Conservation (phyloP, 2,888 invertebrate genomes). For the Autographa pulchrina region DNA sequence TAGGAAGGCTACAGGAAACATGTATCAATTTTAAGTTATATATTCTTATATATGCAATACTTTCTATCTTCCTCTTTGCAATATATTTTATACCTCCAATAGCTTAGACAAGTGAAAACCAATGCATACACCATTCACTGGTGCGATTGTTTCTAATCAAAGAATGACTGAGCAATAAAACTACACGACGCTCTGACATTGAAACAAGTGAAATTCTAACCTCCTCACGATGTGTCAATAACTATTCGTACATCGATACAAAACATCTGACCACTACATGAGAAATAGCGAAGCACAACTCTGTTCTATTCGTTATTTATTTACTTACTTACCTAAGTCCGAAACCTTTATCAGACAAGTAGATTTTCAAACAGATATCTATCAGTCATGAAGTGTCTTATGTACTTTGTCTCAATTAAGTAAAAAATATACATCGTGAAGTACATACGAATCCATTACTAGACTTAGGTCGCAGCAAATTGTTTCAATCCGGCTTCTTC, state of each 20-base stretch:
- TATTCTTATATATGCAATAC: neutral
- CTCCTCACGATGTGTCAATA: constrained; percentile 72
- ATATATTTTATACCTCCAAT: neutral
- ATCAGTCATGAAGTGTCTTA: too few relatives aligned
- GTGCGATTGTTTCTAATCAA: constrained; percentile 51
- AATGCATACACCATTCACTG: constrained; percentile 29
- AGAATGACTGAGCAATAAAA: constrained; percentile 52
- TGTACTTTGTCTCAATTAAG: too few relatives aligned
- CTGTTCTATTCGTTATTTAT: neutral
- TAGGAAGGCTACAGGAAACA: neutral
- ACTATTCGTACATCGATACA: constrained; percentile 46
- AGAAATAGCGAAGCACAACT: constrained; percentile 22
- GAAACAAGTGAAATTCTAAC: constrained; percentile 76
- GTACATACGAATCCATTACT: too few relatives aligned
- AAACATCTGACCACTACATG: constrained; percentile 36
- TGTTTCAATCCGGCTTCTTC: too few relatives aligned
- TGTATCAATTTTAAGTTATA: neutral
- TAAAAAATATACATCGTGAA: too few relatives aligned
- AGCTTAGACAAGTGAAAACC: constrained; percentile 26
- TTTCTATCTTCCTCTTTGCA: constrained; percentile 17
- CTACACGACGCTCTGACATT: constrained; percentile 67
- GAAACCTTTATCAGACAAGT: neutral
- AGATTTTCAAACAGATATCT: too few relatives aligned
- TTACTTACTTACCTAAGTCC: neutral
- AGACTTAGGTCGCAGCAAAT: too few relatives aligned